Evolutionary conservation across 2,797 vertebrate genomes (phyloP).

Genomic region (Cuculus canorus): DNA sequence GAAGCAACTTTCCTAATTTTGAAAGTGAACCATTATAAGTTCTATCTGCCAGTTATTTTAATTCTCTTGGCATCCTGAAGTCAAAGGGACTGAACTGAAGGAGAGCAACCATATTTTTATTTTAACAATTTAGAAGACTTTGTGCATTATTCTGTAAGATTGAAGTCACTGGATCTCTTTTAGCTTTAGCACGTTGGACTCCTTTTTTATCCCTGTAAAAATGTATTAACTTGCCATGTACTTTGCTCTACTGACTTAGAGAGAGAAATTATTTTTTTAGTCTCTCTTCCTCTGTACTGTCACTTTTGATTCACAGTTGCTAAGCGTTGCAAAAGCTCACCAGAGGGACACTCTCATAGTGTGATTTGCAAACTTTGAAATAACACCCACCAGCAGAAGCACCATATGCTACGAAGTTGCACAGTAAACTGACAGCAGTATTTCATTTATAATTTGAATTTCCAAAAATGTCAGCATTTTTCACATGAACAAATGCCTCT

Average conservation of each 20-base stretch:
- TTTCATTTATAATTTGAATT: conserved; percentile 78
- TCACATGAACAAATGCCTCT: conserved; percentile 69
- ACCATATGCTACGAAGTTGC: conserved; percentile 79
- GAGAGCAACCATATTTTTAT: conserved; percentile 32
- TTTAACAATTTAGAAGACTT: conserved; percentile 67
- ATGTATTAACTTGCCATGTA: conserved; percentile 52
- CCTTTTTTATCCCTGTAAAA: conserved; percentile 5
- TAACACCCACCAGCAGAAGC: conserved; percentile 83
- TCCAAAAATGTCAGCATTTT: conserved; percentile 76
- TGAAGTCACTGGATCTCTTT: background rate
- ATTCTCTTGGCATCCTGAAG: conserved; percentile 7
- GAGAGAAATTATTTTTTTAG: conserved; percentile 47
- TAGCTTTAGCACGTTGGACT: background rate
- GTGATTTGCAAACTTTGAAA: conserved; percentile 85
- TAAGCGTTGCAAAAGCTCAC: conserved; percentile 78
- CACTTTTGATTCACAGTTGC: conserved; percentile 82
- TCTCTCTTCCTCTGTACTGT: conserved; percentile 76
- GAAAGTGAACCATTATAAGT: background rate
- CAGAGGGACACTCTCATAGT: conserved; percentile 80
- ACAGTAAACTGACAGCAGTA: conserved; percentile 78
- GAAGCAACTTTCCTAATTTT: background rate
- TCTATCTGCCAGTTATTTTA: conserved; percentile 5
- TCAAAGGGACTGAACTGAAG: background rate
- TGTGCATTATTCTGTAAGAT: conserved; percentile 27
- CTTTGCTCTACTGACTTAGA: conserved; percentile 62